Evolutionary conservation across 2,888 invertebrate genomes (phyloP), one percentile per base, ranked within the genome.

Genomic region (Eueremaeus valkanovi): DNA sequence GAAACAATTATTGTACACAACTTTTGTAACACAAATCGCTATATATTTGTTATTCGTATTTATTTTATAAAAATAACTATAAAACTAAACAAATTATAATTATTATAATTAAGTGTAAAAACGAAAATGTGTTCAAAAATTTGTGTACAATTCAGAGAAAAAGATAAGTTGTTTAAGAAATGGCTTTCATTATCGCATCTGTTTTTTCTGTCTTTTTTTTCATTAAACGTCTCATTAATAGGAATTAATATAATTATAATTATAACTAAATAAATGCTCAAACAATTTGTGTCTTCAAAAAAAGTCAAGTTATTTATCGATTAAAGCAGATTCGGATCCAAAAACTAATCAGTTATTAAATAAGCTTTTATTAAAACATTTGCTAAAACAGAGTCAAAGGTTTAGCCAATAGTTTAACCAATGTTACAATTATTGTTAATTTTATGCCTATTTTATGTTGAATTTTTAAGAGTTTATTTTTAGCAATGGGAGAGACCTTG

Each of bases 211-310:
- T n/a, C n/a, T n/a, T n/a, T n/a, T n/a, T n/a, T n/a, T 66, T 66
- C 40, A 36, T 66, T 40, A 18, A 66, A 29, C 36, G 29, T 66
- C 66, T 66, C 33, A 66, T 66, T 66, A 66, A 66, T 66, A 66
- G 66, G 66, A 66, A 55, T 55, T 55, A 55, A 55, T 55, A 55
- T 24, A 24, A 63, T 63, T 63, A 66, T 66, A 55, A 63, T 61
- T 61, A 63, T 63, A 18, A 63, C 63, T 40, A 66, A 66, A 66
- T 31, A 66, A 66, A 63, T 63, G 63, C 40, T 66, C 66, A 66
- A 66, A 66, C 33, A 29, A 40, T 40, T 24, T 66, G 29, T 58
- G 31, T 58, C 55, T 58, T 5, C n/a, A n/a, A n/a, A n/a, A n/a
- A n/a, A 31, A 58, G 29, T 31, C 8, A 58, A 49, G 5, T 40